Conservation (phyloP, 2,888 invertebrate genomes). For the Cerastis rubricosa region DNA sequence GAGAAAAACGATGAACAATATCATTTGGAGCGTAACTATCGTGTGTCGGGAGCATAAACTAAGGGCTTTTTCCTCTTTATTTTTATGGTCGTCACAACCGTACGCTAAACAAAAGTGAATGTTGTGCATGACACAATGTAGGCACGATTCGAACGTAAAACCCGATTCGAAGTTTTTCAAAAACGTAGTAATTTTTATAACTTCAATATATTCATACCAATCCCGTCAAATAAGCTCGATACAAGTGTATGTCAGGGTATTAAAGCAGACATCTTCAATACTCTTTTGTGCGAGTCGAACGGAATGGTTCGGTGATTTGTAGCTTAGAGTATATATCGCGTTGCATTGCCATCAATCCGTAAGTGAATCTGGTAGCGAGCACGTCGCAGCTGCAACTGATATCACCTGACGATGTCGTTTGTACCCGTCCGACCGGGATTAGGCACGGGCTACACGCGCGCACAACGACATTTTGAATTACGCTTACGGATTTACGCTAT, state of each 20-base stretch:
- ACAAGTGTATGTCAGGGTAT: constrained; percentile 54
- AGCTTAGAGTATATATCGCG: constrained; percentile 76
- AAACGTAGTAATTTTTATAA: constrained; percentile 39
- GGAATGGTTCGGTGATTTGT: constrained; percentile 76
- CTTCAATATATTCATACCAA: constrained; percentile 39
- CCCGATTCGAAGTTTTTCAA: constrained; percentile 28
- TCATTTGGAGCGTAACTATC: constrained; percentile 62
- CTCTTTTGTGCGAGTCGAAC: constrained; percentile 67
- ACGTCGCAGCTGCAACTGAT: constrained; percentile 84
- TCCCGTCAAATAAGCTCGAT: constrained; percentile 42
- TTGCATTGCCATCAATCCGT: constrained; percentile 84
- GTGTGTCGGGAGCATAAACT: constrained; percentile 60
- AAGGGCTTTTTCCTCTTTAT: constrained; percentile 54
- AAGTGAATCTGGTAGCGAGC: constrained; percentile 81
- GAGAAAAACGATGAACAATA: constrained; percentile 50
- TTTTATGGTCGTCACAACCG: constrained; percentile 54
- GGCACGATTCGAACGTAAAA: constrained; percentile 45
- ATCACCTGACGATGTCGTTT: constrained; percentile 86
- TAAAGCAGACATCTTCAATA: constrained; percentile 65
- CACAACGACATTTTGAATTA: constrained; percentile 78
- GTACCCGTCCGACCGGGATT: constrained; percentile 82
- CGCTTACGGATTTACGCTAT: constrained; percentile 73
- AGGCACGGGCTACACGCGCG: constrained; percentile 73
- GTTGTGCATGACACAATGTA: constrained; percentile 34
- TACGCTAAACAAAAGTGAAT: constrained; percentile 61